Base-by-base conservation (phyloP, 2,797 vertebrate genomes). In the Pangasius sanitwongsei region DNA sequence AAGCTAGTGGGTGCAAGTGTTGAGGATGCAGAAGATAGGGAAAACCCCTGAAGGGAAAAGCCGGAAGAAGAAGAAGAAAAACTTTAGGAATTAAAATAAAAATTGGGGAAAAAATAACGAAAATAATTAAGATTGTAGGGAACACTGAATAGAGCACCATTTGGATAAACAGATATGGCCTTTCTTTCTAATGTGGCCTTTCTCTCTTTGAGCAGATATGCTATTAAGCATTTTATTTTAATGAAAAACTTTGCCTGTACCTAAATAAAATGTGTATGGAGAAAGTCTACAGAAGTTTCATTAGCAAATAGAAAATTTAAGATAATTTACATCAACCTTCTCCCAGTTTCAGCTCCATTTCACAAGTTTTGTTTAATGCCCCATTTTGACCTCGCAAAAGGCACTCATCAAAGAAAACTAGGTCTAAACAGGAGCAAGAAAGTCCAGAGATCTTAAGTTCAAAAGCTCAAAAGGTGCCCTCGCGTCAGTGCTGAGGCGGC, bases 401-500 rank as follows among this genome's bases (percentile, higher is more conserved):
- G n/a, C 6, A 28, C 16, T 31, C 18, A 34, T 34, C 15, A 28
- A 16, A 9, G 23, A 57, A 83, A 88, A 63, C n/a, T 8, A 63
- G 18, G 25, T 67, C 6, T 55, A 85, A 89, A 72, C 23, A 9
- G 25, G 13, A 87, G 31, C 59, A 86, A 75, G 34, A 85, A 55
- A 41, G 18, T 67, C 5, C 12, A 87, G 34, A 53, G 31, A 88
- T 23, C 2, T 55, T 12, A 48, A 31, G 53, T 86, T 67, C 44
- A 55, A 89, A 75, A 48, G 69, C 50, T 65, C 50, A 87, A 83
- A 91, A 91, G 92, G 87, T 89, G 89, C 84, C 90, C 89, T 86
- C 59, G 28, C 77, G 70, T 89, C 89, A 85, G 53, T 37, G 78
- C 81, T 57, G 67, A 83, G 74, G 86, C 13, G 31, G 65, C 28